phyloP scores from a whole-genome alignment of 2,113 vertebrate species.

The Callocephalon fimbriatum region DNA sequence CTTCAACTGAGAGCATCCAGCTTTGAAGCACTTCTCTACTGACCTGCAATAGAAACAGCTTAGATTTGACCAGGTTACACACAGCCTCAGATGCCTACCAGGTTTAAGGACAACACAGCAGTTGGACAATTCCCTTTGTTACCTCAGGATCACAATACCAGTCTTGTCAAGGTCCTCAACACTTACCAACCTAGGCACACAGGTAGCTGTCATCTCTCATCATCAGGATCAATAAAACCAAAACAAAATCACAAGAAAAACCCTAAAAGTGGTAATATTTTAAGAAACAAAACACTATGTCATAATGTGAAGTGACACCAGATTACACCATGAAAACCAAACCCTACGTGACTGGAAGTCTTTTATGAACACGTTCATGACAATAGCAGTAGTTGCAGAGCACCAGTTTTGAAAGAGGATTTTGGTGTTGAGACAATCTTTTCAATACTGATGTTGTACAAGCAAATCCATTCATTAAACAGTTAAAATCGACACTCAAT shows the following conservation, averaged over 20 bases:
- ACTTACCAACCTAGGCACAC: slow-evolving; percentile 16
- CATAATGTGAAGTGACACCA: slow-evolving; percentile 12
- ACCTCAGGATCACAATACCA: background rate
- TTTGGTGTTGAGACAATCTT: slow-evolving; percentile 66
- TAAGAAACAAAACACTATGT: slow-evolving; percentile 1
- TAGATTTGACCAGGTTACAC: background rate
- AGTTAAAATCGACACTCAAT: slow-evolving; percentile 57
- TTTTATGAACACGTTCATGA: slow-evolving; percentile 35
- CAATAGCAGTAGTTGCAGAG: slow-evolving; percentile 56
- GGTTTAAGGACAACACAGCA: background rate
- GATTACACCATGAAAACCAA: slow-evolving; percentile 21
- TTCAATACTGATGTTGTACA: slow-evolving; percentile 70
- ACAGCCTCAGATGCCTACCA: background rate
- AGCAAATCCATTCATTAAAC: slow-evolving; percentile 66
- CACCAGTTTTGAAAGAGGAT: slow-evolving; percentile 61
- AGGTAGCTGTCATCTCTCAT: background rate
- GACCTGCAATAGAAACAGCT: background rate
- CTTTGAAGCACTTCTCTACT: background rate
- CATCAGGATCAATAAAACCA: background rate
- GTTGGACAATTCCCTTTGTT: background rate
- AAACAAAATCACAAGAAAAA: slow-evolving; percentile 16
- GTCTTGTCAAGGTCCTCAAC: background rate
- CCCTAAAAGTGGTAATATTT: background rate
- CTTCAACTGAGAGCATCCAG: background rate
- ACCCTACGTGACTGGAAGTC: slow-evolving; percentile 41